Conservation (phyloP, 2,888 invertebrate genomes). For the Yponomeuta malinellus region DNA sequence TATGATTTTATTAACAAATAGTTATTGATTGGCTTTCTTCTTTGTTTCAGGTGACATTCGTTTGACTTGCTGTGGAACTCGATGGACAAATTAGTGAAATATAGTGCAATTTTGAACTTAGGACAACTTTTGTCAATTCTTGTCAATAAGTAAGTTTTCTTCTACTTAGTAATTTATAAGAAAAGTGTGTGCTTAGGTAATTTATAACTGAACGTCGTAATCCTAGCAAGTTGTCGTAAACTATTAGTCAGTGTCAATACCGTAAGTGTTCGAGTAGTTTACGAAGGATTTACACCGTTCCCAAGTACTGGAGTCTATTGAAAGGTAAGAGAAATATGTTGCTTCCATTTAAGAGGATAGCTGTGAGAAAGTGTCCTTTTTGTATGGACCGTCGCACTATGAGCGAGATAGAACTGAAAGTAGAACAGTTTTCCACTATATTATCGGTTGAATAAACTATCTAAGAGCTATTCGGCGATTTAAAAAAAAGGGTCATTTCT, state of each 20-base stretch:
- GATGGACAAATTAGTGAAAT: background rate
- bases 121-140: background rate
- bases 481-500: too few relatives aligned
- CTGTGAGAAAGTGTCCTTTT: too few relatives aligned
- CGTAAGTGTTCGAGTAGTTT: conserved; percentile 4
- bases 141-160: background rate
- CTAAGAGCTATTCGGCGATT: too few relatives aligned
- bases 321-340: conserved; percentile 7
- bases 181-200: background rate
- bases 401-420: too few relatives aligned
- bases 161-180: background rate
- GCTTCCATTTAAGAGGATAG: background rate
- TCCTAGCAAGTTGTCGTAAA: conserved; percentile 4
- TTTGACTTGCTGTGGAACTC: background rate
- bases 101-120: background rate
- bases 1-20: too few relatives aligned
- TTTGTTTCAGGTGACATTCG: background rate
- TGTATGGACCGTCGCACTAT: too few relatives aligned
- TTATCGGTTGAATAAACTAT: too few relatives aligned
- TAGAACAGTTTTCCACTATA: too few relatives aligned
- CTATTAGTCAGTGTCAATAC: conserved; percentile 9
- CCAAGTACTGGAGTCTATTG: background rate
- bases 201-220: background rate
- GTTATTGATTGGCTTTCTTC: background rate
- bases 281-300: background rate